A percentile compares a stretch with the other conserved stretches of the same genome.
These are phyloP conservation scores for Saguinus imperator DNA, from an alignment of 2,113 vertebrate genomes.

Conservation along the genomic window DNA sequence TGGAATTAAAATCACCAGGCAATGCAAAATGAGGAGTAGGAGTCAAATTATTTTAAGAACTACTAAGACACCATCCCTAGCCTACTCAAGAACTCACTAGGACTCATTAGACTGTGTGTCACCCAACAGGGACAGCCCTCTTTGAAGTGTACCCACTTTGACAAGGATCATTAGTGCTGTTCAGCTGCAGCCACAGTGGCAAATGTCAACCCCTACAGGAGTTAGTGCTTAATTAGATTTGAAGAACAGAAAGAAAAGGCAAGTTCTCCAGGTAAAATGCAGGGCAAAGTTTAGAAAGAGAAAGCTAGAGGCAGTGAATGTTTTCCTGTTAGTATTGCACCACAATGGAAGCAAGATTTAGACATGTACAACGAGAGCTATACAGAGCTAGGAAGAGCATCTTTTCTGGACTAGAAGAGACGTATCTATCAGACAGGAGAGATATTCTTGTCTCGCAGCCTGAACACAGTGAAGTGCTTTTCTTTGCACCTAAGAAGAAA, in stretches of 20 bases:
- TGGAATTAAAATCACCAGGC: slow-evolving; percentile 50
- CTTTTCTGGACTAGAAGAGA: not conserved
- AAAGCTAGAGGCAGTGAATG: not conserved
- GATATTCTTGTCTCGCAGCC: not conserved
- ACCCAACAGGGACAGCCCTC: not conserved
- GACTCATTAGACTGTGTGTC: not conserved
- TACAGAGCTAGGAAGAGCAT: not conserved
- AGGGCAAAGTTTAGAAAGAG: not conserved
- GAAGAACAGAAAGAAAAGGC: not conserved
- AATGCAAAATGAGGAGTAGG: slow-evolving; percentile 35
- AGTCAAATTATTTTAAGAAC: slow-evolving; percentile 54
- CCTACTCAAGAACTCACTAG: not conserved
- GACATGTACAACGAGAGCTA: not conserved
- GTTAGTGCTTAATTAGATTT: slow-evolving; percentile 42
- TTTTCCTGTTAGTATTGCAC: not conserved
- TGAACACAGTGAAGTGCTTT: not conserved
- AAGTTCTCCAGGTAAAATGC: slow-evolving; percentile 16
- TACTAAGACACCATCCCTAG: not conserved
- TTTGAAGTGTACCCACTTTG: not conserved
- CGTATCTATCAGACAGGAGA: not conserved
- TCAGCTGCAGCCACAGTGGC: not conserved
- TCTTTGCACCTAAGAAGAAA: not conserved
- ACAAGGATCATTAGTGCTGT: not conserved
- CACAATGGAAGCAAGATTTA: not conserved
- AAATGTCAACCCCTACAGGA: slow-evolving; percentile 4